These are phyloP conservation scores for Clarias gariepinus DNA, from an alignment of 2,113 vertebrate species.

Conservation along the genomic window DNA sequence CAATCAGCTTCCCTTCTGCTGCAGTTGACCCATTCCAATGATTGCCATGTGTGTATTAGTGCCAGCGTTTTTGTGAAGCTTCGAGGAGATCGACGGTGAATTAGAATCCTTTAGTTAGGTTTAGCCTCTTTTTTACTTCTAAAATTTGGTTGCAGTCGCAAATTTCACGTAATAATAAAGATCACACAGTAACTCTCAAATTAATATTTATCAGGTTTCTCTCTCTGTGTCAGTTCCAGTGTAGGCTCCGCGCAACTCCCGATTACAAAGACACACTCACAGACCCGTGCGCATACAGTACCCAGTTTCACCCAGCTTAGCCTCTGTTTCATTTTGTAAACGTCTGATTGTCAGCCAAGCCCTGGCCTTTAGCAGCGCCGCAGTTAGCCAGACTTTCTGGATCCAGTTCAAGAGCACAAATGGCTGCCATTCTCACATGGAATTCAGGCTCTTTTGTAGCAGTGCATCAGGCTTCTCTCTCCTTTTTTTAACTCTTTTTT, in stretches of 20 bases:
- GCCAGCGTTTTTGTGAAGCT: conserved; percentile 60
- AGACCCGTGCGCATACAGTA: neutral
- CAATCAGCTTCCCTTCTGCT: conserved; percentile 29
- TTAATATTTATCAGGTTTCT: conserved; percentile 32
- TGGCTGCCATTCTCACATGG: conserved; percentile 65
- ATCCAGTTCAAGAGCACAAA: conserved; percentile 67
- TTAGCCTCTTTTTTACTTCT: neutral
- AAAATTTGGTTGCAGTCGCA: neutral
- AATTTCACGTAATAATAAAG: conserved; percentile 31
- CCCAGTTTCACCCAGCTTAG: conserved; percentile 54
- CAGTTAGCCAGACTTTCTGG: conserved; percentile 68
- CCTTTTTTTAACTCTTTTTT: neutral
- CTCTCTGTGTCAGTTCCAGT: conserved; percentile 18
- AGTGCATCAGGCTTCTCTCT: conserved; percentile 38
- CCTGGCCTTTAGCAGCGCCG: conserved; percentile 66
- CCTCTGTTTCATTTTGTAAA: conserved; percentile 63
- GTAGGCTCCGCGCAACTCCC: neutral
- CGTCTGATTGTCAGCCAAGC: conserved; percentile 59
- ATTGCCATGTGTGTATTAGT: conserved; percentile 69
- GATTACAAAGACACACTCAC: neutral
- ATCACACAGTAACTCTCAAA: conserved; percentile 50
- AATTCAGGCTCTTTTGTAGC: conserved; percentile 64
- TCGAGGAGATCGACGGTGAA: conserved; percentile 60
- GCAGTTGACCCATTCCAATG: conserved; percentile 68
- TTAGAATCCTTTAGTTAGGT: conserved; percentile 47